Percentiles rank a stretch among this genome's conserved stretches.
These are phyloP conservation scores for Callyntrura sp. DNA, from an alignment of 2,888 invertebrate species.

Conservation along the genomic window DNA sequence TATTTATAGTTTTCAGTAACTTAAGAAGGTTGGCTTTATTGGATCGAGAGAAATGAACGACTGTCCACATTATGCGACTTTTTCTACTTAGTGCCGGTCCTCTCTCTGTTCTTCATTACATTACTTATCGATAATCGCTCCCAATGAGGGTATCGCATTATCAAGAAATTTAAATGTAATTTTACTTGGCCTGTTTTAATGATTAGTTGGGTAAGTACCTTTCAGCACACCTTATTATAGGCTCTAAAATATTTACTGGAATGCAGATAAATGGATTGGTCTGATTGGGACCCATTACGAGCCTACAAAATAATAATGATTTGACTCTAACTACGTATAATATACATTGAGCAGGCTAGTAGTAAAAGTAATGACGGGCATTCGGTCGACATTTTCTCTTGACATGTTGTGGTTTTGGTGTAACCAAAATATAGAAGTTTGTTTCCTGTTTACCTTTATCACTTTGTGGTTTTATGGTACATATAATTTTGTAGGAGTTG, in stretches of 20 bases:
- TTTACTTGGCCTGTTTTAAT: neutral
- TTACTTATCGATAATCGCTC: neutral
- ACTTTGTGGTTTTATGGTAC: neutral
- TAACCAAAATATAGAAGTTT: neutral
- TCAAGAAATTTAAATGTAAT: constrained; percentile 25
- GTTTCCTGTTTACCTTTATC: constrained; percentile 32
- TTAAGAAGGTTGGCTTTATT: constrained; percentile 28
- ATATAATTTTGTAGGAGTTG: neutral
- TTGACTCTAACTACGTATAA: neutral
- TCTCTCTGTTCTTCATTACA: neutral
- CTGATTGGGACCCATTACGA: too few species aligned
- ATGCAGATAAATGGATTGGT: neutral
- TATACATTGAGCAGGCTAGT: neutral
- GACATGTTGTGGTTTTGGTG: neutral
- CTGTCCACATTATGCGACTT: neutral
- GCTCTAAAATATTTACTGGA: constrained; percentile 14
- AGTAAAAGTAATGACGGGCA: too few species aligned
- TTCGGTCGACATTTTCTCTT: neutral
- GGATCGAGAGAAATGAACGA: neutral
- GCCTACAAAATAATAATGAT: too few species aligned
- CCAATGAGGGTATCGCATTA: neutral
- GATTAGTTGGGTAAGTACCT: neutral
- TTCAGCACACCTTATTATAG: neutral
- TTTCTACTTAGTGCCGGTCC: too few species aligned
- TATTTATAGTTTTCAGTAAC: constrained; percentile 13